Evolutionary conservation across 2,797 vertebrate species (phyloP).

Genomic region (Tadarida brasiliensis): DNA sequence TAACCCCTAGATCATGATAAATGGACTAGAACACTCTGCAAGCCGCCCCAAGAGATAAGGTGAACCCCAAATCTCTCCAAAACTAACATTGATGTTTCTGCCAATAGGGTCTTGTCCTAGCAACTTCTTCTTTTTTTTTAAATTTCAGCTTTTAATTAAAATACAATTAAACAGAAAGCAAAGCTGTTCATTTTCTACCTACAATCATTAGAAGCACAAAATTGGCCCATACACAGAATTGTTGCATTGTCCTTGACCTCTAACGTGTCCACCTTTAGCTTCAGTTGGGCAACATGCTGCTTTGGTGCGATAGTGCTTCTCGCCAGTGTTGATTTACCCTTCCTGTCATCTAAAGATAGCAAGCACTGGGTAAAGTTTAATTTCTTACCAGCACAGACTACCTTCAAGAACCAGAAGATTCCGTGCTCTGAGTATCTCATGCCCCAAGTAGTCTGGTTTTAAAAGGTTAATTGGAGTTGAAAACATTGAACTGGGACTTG

Average conservation of each 20-base stretch:
- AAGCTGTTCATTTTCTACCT: not conserved
- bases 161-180: not conserved
- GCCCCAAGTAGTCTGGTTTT: not conserved
- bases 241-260: not conserved
- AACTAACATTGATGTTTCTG: not conserved
- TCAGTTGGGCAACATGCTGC: not conserved
- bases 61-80: not conserved
- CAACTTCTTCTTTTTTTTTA: not conserved
- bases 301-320: not conserved
- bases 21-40: not conserved
- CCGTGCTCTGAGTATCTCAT: not conserved
- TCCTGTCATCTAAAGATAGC: not conserved
- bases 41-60: not conserved
- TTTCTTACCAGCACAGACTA: not conserved
- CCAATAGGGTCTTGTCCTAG: not conserved
- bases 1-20: not conserved
- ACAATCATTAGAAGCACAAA: not conserved
- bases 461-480: slow-evolving; percentile 42
- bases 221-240: too few relatives aligned
- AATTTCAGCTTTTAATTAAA: not conserved
- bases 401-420: slow-evolving; percentile 32
- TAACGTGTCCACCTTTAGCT: not conserved
- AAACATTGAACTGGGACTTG: slow-evolving; percentile 20
- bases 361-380: slow-evolving; percentile 13
- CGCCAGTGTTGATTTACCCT: not conserved